Base-by-base conservation (phyloP, 2,888 invertebrate species). In the Vesta saturnalis region DNA sequence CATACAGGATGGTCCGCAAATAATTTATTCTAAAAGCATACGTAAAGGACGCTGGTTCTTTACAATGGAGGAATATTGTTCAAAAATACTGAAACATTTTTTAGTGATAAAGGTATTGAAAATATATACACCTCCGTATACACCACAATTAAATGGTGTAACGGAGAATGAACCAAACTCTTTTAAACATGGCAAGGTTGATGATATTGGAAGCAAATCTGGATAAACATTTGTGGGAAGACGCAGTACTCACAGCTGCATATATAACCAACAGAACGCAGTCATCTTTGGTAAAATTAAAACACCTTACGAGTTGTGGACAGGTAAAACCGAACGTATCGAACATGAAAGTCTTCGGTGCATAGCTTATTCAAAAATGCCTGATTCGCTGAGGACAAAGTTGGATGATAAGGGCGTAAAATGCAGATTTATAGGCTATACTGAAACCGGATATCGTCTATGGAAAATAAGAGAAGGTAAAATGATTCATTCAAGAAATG, bases 251-350 rank as follows among this genome's bases (percentile, higher is more conserved):
- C 5, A 62, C 65, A 23, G 47, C 63, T 8, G 23, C 60, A 49
- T 66, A 69, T 62, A 72, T 83, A 46, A 77, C 79, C 21, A 82
- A 82, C 71, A 63, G 73, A 69, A 73, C 72, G 4, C 80, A 19
- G 22, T 22, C 54, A 21, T 22, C n/a, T 19, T 54, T 14, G 12
- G 12, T 19, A 1, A 56, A 55, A 10, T 4, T 10, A 64, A 60
- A 57, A 58, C 16, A 16, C 69, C 63, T 19, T 66, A 49, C 10
- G 64, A 69, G 35, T 30, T 56, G 30, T 60, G 66, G 66, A 55
- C 46, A 18, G 54, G 57, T 22, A 35, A 69, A 64, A 55, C 71
- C 67, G n/a, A 67, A 71, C 39, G 43, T 69, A 10, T 60, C 16
- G 16, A 69, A 58, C 16, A 43, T 72, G 59, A 35, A 43, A 30